Conservation (phyloP, 2,797 vertebrate species). For the Oreonectes daqikongensis region DNA sequence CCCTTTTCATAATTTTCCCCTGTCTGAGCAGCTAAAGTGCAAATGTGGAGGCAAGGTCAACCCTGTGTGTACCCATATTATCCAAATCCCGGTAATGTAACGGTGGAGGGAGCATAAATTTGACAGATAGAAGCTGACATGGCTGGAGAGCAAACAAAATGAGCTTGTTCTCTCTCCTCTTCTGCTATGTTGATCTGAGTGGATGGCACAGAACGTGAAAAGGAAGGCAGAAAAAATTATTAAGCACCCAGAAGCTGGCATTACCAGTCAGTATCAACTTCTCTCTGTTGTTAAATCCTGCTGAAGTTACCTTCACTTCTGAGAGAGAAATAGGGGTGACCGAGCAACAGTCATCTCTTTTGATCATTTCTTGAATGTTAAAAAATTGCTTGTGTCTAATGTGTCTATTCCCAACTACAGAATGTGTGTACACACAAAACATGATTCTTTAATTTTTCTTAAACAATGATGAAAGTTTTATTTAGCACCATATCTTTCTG, state of each 20-base stretch:
- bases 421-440: no score
- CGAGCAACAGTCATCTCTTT: neutral
- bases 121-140: constrained; percentile 64
- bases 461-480: no score
- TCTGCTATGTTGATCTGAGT: constrained; percentile 52
- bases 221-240: constrained; percentile 11
- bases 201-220: constrained; percentile 55
- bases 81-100: constrained; percentile 39
- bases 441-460: no score
- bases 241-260: constrained; percentile 43
- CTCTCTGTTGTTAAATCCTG: constrained; percentile 36
- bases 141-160: constrained; percentile 58
- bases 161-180: constrained; percentile 36
- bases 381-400: no score
- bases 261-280: constrained; percentile 6
- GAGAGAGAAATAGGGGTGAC: neutral
- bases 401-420: no score
- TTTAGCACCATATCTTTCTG: no score
- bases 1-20: constrained; percentile 63
- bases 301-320: constrained; percentile 37
- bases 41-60: constrained; percentile 53
- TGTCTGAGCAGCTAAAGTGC: constrained; percentile 31
- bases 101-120: constrained; percentile 27
- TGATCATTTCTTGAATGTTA: neutral
- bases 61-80: constrained; percentile 32